Conservation (phyloP, 1,140 invertebrate species). For the Brachionus calyciflorus region DNA sequence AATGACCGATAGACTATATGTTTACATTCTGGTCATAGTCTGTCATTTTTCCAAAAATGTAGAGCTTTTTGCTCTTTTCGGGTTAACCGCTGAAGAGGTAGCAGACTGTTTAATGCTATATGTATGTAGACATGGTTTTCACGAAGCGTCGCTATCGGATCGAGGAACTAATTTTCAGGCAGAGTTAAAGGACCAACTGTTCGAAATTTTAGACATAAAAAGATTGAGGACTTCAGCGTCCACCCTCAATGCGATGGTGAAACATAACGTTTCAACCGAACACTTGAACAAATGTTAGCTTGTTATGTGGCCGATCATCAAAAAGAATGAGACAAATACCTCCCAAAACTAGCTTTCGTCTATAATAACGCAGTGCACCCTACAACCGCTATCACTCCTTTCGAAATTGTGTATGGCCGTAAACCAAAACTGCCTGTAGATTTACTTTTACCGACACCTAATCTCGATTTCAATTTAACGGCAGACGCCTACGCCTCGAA, state of each 20-base stretch:
- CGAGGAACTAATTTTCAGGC: not conserved
- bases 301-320: not conserved
- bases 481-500: not conserved
- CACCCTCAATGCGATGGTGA: slow-evolving; percentile 53
- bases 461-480: not conserved
- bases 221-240: slow-evolving; percentile 50
- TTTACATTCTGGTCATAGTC: not conserved
- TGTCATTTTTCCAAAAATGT: slow-evolving; percentile 23
- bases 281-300: slow-evolving; percentile 44
- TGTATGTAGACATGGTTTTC: not conserved
- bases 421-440: not conserved
- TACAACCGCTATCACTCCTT: too few species aligned
- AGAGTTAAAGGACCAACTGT: slow-evolving; percentile 23
- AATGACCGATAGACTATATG: not conserved
- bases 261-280: slow-evolving; percentile 52
- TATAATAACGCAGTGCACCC: too few species aligned
- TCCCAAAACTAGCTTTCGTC: too few species aligned
- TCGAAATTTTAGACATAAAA: not conserved
- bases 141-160: not conserved
- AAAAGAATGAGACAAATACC: not conserved
- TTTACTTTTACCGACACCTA: not conserved
- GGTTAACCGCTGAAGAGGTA: not conserved
- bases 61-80: not conserved
- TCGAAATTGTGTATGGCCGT: not conserved
- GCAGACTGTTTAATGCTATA: not conserved